Evolutionary conservation across 2,797 vertebrate species (phyloP).

Genomic region (Limnodromus scolopaceus): DNA sequence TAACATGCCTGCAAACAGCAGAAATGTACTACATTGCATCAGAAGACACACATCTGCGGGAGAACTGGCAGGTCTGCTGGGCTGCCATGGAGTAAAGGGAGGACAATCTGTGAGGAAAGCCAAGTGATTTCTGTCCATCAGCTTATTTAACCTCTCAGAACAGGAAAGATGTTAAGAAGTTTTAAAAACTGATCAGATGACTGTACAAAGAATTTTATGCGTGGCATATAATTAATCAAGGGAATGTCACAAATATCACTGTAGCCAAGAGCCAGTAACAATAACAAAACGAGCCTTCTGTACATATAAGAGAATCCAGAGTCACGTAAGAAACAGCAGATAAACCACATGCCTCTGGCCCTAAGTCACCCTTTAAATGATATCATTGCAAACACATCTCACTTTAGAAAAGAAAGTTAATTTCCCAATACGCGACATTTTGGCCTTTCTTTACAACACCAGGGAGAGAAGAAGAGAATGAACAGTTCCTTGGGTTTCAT

Average conservation of each 20-base stretch:
- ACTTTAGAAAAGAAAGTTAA: background rate
- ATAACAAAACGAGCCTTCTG: background rate
- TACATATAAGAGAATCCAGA: background rate
- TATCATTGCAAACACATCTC: background rate
- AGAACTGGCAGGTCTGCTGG: constrained; percentile 9
- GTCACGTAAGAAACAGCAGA: background rate
- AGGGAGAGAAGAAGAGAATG: background rate
- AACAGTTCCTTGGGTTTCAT: background rate
- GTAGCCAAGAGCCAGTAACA: background rate
- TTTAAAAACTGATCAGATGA: background rate
- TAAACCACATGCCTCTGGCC: background rate
- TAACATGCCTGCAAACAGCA: background rate
- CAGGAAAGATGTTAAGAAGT: background rate
- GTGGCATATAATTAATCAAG: background rate
- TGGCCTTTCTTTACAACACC: background rate
- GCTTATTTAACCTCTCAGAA: background rate
- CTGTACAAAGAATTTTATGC: background rate
- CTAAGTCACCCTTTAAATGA: background rate
- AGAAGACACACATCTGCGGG: background rate
- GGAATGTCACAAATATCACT: background rate
- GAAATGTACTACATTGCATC: background rate
- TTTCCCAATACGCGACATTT: background rate
- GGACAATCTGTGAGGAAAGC: background rate
- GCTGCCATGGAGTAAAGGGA: constrained; percentile 21
- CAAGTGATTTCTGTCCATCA: background rate